Conservation (phyloP, 2,113 vertebrate species). For the Sphyrna mokarran region DNA sequence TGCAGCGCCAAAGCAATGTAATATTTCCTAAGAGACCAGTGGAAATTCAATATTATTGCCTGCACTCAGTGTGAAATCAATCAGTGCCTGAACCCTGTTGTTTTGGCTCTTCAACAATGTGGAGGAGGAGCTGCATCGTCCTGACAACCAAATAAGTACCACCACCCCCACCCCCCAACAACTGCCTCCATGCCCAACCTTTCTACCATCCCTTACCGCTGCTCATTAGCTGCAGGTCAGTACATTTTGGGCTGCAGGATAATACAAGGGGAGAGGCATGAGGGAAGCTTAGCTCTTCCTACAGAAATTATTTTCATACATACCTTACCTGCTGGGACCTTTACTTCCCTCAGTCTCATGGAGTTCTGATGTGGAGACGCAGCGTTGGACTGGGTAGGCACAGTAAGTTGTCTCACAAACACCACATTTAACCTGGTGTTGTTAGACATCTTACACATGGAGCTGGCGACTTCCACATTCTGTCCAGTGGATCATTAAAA, state of each 20-base stretch:
- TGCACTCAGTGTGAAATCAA: neutral
- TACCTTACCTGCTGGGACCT: neutral
- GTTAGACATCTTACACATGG: too few relatives aligned
- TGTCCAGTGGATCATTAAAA: neutral
- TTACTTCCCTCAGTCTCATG: neutral
- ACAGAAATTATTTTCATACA: neutral
- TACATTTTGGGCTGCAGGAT: neutral
- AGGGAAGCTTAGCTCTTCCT: neutral
- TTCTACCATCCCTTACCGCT: neutral
- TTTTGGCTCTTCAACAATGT: neutral
- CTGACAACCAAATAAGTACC: neutral
- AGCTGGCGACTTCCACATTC: neutral
- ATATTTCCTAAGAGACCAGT: neutral
- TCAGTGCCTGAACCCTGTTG: neutral
- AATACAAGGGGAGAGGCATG: neutral
- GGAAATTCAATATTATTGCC: neutral
- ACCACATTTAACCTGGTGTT: too few relatives aligned
- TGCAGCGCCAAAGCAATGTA: neutral
- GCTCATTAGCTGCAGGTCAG: neutral
- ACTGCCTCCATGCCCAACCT: too few relatives aligned
- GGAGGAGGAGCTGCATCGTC: neutral
- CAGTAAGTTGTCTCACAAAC: too few relatives aligned
- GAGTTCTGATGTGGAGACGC: too few relatives aligned
- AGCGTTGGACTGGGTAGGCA: too few relatives aligned
- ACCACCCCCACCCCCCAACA: too few relatives aligned